Percentiles rank a stretch among this genome's conserved stretches.
Conservation (phyloP, 2,888 invertebrate species). For the Agrilus mali region DNA sequence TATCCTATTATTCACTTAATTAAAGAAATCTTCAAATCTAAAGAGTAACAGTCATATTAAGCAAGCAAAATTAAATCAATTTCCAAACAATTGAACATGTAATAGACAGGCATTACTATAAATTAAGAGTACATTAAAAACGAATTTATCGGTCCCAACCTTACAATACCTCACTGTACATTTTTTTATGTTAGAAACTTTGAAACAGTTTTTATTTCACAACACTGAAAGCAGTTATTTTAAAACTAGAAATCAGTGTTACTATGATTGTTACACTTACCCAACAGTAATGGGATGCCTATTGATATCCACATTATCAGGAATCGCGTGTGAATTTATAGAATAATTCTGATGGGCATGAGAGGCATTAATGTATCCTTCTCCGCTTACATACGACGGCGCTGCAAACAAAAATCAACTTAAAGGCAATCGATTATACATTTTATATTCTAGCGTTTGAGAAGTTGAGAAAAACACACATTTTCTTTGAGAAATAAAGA, state of each 20-base stretch:
- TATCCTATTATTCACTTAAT: no score
- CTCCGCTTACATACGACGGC: conserved; percentile 31
- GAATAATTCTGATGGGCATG: conserved; percentile 29
- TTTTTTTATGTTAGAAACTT: neutral
- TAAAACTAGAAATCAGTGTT: no score
- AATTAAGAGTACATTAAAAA: no score
- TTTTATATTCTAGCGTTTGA: no score
- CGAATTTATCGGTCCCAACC: no score
- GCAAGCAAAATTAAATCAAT: neutral
- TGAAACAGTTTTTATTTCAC: neutral
- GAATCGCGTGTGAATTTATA: conserved; percentile 25
- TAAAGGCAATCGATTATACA: no score
- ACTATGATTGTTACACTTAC: conserved; percentile 32
- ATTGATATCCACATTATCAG: conserved; percentile 49
- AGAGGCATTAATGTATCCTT: conserved; percentile 28
- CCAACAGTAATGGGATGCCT: conserved; percentile 52
- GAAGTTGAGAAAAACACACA: no score
- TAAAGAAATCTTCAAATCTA: no score
- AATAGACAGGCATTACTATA: no score
- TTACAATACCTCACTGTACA: neutral
- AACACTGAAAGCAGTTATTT: conserved; percentile 5
- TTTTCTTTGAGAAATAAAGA: no score
- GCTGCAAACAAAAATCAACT: conserved; percentile 18
- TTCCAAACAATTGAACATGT: no score
- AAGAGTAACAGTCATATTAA: neutral